Evolutionary conservation across 1,140 invertebrate species (phyloP).

Genomic region (Orius insidiosus): DNA sequence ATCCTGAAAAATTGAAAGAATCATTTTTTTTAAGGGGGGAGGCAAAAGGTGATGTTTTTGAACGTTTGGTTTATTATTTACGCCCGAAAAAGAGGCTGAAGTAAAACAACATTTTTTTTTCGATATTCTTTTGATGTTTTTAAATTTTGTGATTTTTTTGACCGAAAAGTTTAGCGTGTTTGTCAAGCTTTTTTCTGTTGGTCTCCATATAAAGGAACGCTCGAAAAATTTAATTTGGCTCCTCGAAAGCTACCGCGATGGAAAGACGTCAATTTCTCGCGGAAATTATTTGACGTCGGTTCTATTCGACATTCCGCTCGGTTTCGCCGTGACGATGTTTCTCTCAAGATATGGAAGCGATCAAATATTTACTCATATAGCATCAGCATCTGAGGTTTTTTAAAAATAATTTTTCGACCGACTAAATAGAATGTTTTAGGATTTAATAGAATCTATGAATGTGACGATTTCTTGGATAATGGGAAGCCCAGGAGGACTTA

Average conservation of each 20-base stretch:
- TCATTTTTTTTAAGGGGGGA: too few species aligned
- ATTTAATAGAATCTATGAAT: conserved; percentile 43
- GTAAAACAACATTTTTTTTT: too few species aligned
- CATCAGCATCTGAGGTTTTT: conserved; percentile 7
- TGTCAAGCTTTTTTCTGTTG: conserved; percentile 8
- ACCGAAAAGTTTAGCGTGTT: too few species aligned
- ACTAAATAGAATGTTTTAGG: too few species aligned
- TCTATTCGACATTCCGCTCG: conserved; percentile 5
- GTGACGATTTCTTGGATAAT: conserved; percentile 67
- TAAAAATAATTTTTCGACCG: too few species aligned
- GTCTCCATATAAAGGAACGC: conserved; percentile 6
- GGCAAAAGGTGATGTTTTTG: too few species aligned
- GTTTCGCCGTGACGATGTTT: not conserved
- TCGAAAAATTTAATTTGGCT: conserved; percentile 7
- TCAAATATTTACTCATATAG: conserved; percentile 6
- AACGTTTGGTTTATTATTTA: too few species aligned
- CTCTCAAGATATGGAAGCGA: not conserved
- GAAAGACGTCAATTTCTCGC: conserved; percentile 2
- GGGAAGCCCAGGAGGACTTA: conserved; percentile 80
- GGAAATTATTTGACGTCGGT: conserved; percentile 11
- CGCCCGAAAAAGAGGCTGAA: too few species aligned
- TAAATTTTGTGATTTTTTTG: too few species aligned
- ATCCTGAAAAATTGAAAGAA: too few species aligned
- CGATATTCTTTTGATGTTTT: too few species aligned
- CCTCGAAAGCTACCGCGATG: not conserved